Base-by-base conservation (phyloP, 2,888 invertebrate genomes). In the Formica aserva region DNA sequence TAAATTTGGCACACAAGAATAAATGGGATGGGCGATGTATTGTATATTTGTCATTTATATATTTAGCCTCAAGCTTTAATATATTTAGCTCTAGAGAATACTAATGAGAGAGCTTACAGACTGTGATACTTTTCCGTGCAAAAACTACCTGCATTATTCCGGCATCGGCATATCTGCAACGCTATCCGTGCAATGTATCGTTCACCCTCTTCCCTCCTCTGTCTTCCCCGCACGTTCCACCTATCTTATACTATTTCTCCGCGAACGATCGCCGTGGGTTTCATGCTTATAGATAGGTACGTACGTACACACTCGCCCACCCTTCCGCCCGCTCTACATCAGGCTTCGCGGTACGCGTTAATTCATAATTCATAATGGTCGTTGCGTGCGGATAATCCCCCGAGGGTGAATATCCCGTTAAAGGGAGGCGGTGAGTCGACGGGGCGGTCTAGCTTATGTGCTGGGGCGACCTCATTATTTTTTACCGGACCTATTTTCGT, bases 331-430 rank as follows among this genome's bases (percentile, higher is more conserved):
- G 65, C 65, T 60, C 35, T 52, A 82, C 62, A 72, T 83, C 74
- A 76, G 63, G 69, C 52, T 76, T 45, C 72, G 69, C 75, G 82
- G 69, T 75, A 85, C 90, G 88, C 92, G 91, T 92, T 92, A 92
- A 93, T 93, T 93, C 91, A 93, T 93, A 93, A 93, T 94, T 93
- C 92, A 93, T 91, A 92, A 91, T 92, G 90, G 88, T 90, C 89
- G 87, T 93, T 92, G 93, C 93, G 92, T 93, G 93, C 86, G 88
- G 91, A 91, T 92, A 93, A 93, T 92, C 88, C 89, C 85, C 86
- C 62, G 65, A 78, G 87, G 89, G 85, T 82, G 86, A 82, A 86
- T 83, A 85, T 84, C 81, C 78, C 75, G 71, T 67, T 66, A 80
- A 38, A 72, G 65, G 75, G 52, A 69, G 5, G 57, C 80, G 81